Conservation (phyloP, 2,797 vertebrate species). For the Dallia pectoralis region DNA sequence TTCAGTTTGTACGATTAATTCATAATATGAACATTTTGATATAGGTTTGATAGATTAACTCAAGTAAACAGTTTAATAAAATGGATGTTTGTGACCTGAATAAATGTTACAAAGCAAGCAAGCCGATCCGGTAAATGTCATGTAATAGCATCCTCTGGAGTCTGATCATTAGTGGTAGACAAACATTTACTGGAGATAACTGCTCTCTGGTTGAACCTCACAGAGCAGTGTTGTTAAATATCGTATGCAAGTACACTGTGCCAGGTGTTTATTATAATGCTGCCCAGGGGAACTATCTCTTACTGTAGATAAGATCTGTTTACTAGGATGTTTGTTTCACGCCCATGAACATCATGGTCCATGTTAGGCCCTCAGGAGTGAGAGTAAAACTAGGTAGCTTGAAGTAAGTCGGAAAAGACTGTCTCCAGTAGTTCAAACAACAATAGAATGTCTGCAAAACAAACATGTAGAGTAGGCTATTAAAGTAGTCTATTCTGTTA, state of each 20-base stretch:
- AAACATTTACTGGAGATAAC: constrained; percentile 19
- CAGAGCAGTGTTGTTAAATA: background rate
- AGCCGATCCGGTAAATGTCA: background rate
- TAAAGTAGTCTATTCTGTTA: background rate
- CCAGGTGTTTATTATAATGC: constrained; percentile 11
- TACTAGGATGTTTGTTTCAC: no score
- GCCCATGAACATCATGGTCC: no score
- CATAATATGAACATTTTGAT: background rate
- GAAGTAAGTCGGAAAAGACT: background rate
- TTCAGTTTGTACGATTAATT: no score
- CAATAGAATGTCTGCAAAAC: background rate
- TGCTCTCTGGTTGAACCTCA: constrained; percentile 21
- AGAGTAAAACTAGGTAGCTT: background rate
- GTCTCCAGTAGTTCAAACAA: background rate
- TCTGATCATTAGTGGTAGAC: constrained; percentile 27
- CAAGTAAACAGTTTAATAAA: background rate
- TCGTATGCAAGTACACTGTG: constrained; percentile 14
- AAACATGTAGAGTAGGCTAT: background rate
- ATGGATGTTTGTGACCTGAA: background rate
- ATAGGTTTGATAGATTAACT: background rate
- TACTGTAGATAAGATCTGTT: background rate
- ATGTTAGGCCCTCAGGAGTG: background rate
- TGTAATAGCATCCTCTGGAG: constrained; percentile 12
- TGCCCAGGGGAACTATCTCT: constrained; percentile 11
- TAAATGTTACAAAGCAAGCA: background rate